Conservation (phyloP, 2,888 invertebrate genomes). For the Dendrolimus pini region DNA sequence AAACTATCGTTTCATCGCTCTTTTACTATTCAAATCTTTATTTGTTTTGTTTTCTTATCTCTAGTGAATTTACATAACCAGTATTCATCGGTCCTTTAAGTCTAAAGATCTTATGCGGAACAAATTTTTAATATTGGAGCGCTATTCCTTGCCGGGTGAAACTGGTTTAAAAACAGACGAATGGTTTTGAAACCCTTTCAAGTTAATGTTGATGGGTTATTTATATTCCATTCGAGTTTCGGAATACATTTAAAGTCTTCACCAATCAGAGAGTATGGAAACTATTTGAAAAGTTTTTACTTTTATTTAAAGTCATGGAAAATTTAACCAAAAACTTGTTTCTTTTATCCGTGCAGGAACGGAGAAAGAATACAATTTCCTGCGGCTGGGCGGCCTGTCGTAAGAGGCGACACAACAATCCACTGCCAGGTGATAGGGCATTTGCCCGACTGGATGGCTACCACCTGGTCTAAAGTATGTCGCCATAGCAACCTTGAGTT, state of each 20-base stretch:
- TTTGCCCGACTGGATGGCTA: too few relatives aligned
- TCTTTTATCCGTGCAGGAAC: too few relatives aligned
- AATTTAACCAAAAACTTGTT: too few relatives aligned
- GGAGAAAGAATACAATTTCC: too few relatives aligned
- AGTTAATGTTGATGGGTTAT: background rate
- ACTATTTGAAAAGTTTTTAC: too few relatives aligned
- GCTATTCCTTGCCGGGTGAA: slow-evolving; percentile 2
- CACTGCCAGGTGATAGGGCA: too few relatives aligned
- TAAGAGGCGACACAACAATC: too few relatives aligned
- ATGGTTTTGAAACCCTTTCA: background rate
- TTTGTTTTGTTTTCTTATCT: slow-evolving; percentile 38
- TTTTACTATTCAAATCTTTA: slow-evolving; percentile 42
- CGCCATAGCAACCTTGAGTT: too few relatives aligned
- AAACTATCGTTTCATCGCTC: slow-evolving; percentile 56
- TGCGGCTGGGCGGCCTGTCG: too few relatives aligned
- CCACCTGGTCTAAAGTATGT: too few relatives aligned
- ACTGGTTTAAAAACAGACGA: background rate
- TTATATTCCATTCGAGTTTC: background rate
- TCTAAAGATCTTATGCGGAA: slow-evolving; percentile 13
- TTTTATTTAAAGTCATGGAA: too few relatives aligned
- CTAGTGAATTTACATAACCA: slow-evolving; percentile 34
- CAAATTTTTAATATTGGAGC: slow-evolving; percentile 14
- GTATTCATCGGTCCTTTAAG: slow-evolving; percentile 7
- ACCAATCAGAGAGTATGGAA: too few relatives aligned
- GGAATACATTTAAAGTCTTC: background rate